Base-by-base conservation (phyloP, 2,888 invertebrate genomes). In the Uloborus plumipes region DNA sequence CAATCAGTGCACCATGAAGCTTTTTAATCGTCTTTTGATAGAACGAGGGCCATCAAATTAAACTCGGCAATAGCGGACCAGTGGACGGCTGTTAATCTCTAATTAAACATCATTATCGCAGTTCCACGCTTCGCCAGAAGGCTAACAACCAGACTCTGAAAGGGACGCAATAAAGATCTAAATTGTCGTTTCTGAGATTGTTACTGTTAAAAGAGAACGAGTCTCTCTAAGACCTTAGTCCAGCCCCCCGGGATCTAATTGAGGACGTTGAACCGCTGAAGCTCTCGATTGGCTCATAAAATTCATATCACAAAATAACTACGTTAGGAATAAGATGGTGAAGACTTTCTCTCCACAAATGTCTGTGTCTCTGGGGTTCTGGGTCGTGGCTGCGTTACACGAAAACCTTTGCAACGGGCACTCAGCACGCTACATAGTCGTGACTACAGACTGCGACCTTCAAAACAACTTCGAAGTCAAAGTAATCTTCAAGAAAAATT, bases 71-170 rank as follows among this genome's bases (percentile, higher is more conserved):
- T 53, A 76, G 76, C 14, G 16, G 59, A n/a, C 26, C 18, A 47
- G 50, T 18, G 53, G 69, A 69, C 47, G 62, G 69, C 62, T 76
- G 76, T 76, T 69, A 69, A 76, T 76, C 76, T 76, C 69, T 70
- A 76, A 76, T 76, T 76, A 76, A 69, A 55, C 69, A 69, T 69
- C 76, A 76, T 76, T 76, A 69, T 62, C 61, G 49, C 69, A 16
- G 26, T 18, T 61, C 49, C 49, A 59, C 59, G 67, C 65, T 67
- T 75, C 53, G 18, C 47, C 62, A 72, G 39, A n/a, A 51, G 22
- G 51, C 26, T 61, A 16, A 61, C 20, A 61, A 26, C 62, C 22
- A 61, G 26, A 31, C 22, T 26, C n/a, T 74, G 53, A 51, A 22
- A 16, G 51, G 51, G 53, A 20, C n/a, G 75, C 59, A 75, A 59